These are phyloP conservation scores for Folsomia manolachei DNA, from an alignment of 2,888 invertebrate species.

Conservation along the genomic window DNA sequence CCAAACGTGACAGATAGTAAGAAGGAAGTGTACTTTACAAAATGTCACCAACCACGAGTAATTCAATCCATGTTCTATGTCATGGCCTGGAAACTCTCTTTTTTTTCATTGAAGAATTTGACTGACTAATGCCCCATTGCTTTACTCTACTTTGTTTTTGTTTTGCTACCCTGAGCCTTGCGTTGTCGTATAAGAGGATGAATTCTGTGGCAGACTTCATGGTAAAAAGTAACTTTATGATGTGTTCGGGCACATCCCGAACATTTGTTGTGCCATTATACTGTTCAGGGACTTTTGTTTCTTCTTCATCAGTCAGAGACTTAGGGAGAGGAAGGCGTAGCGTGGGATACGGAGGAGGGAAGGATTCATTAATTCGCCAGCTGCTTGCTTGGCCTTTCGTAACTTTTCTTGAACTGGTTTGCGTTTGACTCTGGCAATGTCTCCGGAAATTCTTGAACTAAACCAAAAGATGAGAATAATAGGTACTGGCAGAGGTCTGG, in stretches of 20 bases:
- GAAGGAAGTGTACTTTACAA: no score
- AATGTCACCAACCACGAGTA: no score
- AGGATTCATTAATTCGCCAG: not conserved
- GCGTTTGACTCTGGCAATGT: no score
- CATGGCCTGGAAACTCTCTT: no score
- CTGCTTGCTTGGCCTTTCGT: no score
- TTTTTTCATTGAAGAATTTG: not conserved
- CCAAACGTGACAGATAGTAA: not conserved
- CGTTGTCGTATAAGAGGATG: no score
- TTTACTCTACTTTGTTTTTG: no score
- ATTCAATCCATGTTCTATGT: no score
- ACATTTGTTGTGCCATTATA: not conserved
- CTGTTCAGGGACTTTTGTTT: not conserved
- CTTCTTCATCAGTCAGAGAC: not conserved
- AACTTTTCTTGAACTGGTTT: not conserved
- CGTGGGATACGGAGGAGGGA: no score
- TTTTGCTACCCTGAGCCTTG: no score
- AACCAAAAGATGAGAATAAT: not conserved
- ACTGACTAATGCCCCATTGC: not conserved
- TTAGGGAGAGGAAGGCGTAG: no score
- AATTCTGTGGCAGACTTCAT: not conserved
- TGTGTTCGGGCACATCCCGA: not conserved
- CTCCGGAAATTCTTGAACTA: not conserved
- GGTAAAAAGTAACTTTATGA: not conserved
- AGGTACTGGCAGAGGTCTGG: no score